Base-by-base conservation (phyloP, 2,113 vertebrate genomes). In the Pelecanus crispus region DNA sequence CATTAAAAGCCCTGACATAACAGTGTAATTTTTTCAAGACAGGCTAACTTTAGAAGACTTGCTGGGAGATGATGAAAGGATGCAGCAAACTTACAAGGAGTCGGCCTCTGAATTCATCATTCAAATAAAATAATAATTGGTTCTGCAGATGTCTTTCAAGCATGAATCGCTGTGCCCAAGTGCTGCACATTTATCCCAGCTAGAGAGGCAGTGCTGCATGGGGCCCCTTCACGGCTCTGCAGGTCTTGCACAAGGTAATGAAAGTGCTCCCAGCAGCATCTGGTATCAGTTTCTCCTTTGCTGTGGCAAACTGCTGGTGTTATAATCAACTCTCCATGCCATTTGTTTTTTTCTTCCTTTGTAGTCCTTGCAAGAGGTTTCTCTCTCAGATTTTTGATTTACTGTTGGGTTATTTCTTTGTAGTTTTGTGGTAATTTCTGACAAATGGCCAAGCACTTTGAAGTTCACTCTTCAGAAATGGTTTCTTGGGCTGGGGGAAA, bases 281-380 rank as follows among this genome's bases (percentile, higher is more conserved):
- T 96, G 95, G 96, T 95, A 94, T 96, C 90, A 93, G 95, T 97
- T 96, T 95, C 94, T 95, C 56, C 81, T 94, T 81, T 83, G 83
- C 92, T 9, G 18, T 86, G 94, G 94, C 94, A 96, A 96, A 92
- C 90, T 95, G 80, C 92, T 96, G 88, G 96, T 91, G 90, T 93
- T 95, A 95, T 90, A 97, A 96, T 96, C 94, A 93, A 78, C 93
- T 94, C 58, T 93, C 75, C 47, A 74, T 92, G 86, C 80, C 88
- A 86, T 95, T 96, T 93, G 66, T 7, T 90, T 88, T 89, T 85
- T 96, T 66, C 28, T 88, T 59, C 87, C 92, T 96, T 96, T 96
- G 94, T 97, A 96, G 96, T 97, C 68, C 47, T 93, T 86, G 59
- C 2, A 2, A 90, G 88, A 81, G 65, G 53, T 83, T 95, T 95